phyloP scores from a whole-genome alignment of 2,113 vertebrate species.

The Salminus brasiliensis region DNA sequence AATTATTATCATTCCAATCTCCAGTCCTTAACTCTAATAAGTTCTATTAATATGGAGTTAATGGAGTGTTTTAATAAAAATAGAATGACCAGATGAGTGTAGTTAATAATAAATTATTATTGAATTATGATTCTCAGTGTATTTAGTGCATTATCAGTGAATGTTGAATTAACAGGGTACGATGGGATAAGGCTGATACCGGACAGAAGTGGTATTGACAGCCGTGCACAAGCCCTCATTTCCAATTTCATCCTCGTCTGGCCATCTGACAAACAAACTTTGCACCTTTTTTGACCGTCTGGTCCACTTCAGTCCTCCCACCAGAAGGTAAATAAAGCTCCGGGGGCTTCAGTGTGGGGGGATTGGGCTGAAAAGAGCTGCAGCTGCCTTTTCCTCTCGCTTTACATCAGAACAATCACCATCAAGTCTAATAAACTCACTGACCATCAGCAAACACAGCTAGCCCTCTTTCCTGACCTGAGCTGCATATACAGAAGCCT shows the following conservation, averaged over 20 bases:
- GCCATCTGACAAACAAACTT: constrained; percentile 38
- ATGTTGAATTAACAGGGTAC: neutral
- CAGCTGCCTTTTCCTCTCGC: neutral
- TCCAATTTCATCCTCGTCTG: constrained; percentile 59
- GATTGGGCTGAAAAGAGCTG: neutral
- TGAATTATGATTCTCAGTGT: too few relatives aligned
- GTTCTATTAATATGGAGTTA: too few relatives aligned
- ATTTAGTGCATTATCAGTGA: too few relatives aligned
- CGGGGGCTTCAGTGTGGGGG: neutral
- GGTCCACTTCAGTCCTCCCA: constrained; percentile 46
- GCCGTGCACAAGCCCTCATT: constrained; percentile 40
- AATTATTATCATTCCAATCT: too few relatives aligned
- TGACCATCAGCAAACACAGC: constrained; percentile 45
- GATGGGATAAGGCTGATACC: neutral
- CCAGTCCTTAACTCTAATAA: too few relatives aligned
- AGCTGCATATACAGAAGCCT: constrained; percentile 29
- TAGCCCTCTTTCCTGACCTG: constrained; percentile 31
- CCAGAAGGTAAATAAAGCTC: constrained; percentile 61
- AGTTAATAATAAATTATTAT: too few relatives aligned
- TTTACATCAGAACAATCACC: constrained; percentile 45
- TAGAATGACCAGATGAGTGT: too few relatives aligned
- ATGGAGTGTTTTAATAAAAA: too few relatives aligned
- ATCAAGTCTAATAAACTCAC: constrained; percentile 41
- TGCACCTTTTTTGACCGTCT: constrained; percentile 61
- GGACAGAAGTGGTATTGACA: constrained; percentile 61